Percentiles rank a stretch among this genome's conserved stretches.
Evolutionary conservation across 2,113 vertebrate species (phyloP).

Genomic region (Aphyosemion australe): DNA sequence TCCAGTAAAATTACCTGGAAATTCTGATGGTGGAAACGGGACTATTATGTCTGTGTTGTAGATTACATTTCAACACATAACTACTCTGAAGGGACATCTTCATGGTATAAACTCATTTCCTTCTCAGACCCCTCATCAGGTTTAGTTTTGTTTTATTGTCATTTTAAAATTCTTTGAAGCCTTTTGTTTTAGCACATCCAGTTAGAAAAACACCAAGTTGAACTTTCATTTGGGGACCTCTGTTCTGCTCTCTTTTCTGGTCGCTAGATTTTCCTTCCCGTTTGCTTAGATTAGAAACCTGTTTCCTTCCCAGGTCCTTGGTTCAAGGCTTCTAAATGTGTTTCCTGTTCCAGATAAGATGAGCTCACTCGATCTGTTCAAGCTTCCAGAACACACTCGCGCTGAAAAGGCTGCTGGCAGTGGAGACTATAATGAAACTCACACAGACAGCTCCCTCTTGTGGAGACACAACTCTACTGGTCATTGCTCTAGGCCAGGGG

Average conservation of each 20-base stretch:
- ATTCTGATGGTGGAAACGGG: too few relatives aligned
- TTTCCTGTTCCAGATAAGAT: constrained; percentile 72
- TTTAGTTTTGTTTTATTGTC: not conserved
- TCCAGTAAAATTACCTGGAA: too few relatives aligned
- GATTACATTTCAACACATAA: too few relatives aligned
- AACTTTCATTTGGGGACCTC: not conserved
- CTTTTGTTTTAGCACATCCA: not conserved
- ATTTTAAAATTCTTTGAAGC: not conserved
- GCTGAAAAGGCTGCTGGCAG: not conserved
- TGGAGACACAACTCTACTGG: too few relatives aligned
- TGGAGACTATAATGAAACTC: too few relatives aligned
- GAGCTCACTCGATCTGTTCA: constrained; percentile 32
- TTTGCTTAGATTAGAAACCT: constrained; percentile 36
- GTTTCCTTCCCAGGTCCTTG: constrained; percentile 59
- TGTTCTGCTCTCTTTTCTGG: constrained; percentile 13
- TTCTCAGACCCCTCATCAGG: too few relatives aligned
- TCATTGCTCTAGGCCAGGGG: too few relatives aligned
- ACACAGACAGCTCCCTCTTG: too few relatives aligned
- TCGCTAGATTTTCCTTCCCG: constrained; percentile 19
- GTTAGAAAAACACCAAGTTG: constrained; percentile 6
- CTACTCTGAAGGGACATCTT: too few relatives aligned
- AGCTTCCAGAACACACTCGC: constrained; percentile 17
- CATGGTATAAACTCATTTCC: too few relatives aligned
- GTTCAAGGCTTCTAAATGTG: constrained; percentile 64
- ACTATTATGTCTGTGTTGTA: too few relatives aligned